phyloP scores from a whole-genome alignment of 2,797 vertebrate genomes.

The Parauchenoglanis ngamensis region DNA sequence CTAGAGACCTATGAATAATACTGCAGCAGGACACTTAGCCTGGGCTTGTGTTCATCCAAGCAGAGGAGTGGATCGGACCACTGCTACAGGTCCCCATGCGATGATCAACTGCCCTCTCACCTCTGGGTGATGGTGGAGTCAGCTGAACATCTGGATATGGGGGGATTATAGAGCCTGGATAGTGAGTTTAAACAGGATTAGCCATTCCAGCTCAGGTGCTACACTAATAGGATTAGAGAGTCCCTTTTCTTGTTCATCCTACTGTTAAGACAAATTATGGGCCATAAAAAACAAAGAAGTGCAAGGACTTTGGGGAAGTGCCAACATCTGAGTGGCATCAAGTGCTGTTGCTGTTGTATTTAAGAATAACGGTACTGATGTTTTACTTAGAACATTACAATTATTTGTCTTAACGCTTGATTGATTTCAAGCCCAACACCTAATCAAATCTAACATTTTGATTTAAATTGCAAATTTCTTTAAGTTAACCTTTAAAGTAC shows the following conservation, averaged over 20 bases:
- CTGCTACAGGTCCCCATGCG: slow-evolving; percentile 36
- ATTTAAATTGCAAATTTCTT: background rate
- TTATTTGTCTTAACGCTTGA: background rate
- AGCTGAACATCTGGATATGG: slow-evolving; percentile 60
- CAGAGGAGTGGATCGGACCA: slow-evolving; percentile 39
- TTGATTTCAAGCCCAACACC: background rate
- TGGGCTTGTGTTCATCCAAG: slow-evolving; percentile 33
- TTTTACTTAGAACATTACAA: background rate
- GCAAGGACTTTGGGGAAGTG: slow-evolving; percentile 39
- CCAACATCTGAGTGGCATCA: slow-evolving; percentile 23
- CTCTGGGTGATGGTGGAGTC: slow-evolving; percentile 54
- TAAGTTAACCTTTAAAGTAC: background rate
- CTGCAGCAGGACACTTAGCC: slow-evolving; percentile 1
- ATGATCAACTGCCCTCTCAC: slow-evolving; percentile 59
- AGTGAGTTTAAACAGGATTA: slow-evolving; percentile 70
- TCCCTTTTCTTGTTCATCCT: slow-evolving; percentile 59
- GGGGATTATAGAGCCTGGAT: slow-evolving; percentile 65
- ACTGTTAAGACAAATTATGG: slow-evolving; percentile 59
- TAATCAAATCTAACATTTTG: background rate
- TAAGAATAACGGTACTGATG: background rate
- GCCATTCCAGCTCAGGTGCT: slow-evolving; percentile 70
- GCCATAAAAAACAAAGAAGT: slow-evolving; percentile 60
- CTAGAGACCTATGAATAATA: slow-evolving; percentile 14
- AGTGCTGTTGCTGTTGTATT: background rate
- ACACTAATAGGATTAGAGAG: slow-evolving; percentile 71